Evolutionary conservation across 2,113 vertebrate genomes (phyloP), one percentile per base, ranked within the genome.

Genomic region (Ageneiosus marmoratus): DNA sequence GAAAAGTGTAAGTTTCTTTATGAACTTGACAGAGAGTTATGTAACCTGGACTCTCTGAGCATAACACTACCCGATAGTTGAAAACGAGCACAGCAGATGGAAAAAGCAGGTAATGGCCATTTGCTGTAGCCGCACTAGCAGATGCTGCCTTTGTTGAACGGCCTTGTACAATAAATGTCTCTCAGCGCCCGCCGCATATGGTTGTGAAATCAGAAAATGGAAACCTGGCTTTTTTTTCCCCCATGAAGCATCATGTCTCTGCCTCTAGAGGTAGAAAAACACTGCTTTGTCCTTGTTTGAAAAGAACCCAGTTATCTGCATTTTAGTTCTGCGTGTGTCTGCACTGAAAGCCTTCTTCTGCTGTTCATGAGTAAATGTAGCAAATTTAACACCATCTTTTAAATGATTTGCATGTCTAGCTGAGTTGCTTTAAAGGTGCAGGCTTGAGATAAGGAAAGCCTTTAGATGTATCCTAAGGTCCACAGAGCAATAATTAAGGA

Each of bases 91-190:
- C 46, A 63, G 44, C 44, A 1, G 27, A 69, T 48, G 73, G 76
- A 82, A 60, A 82, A 77, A 67, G 73, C 53, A 77, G n/a, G 79
- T 82, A 81, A 82, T 85, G 73, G 53, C 56, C 29, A 55, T 70
- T 81, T 82, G 72, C 11, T 84, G 3, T 60, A 70, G 34, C 53
- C 29, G 73, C 65, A 72, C 53, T 51, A 60, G 74, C 29, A 70
- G 72, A 51, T 77, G 70, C 56, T 51, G 77, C 62, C 22, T 72
- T 78, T 85, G 74, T 82, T 32, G 67, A 69, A 51, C 34, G 37
- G 51, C 5, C 84, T 78, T 73, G 78, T 75, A 74, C 78, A 65
- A 37, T 51, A 16, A 37, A 80, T 74, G 72, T 32, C 46, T 74
- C 72, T 74, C 72, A 74, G 72, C 48, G 27, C 46, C 72, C 27